Evolutionary conservation across 2,888 invertebrate species (phyloP), one percentile per base, ranked within the genome.

Genomic region (Pristionchus exspectatus): DNA sequence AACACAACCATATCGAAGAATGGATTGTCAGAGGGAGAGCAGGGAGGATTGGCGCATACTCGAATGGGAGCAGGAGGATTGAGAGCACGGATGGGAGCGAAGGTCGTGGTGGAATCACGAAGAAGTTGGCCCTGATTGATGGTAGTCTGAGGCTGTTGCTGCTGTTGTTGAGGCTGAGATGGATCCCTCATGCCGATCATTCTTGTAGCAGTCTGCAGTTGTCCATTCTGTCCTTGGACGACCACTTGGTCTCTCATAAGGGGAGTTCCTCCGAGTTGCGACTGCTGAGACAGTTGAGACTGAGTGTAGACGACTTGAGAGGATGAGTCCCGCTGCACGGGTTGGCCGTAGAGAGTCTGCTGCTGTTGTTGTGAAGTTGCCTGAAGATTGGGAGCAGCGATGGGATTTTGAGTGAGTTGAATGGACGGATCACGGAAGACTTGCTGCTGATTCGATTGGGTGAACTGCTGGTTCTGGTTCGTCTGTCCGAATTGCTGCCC

Each of bases 21-120:
- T 24, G 83, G 83, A 54, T 50, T 54, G 54, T 50, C 50, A 16
- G 83, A 83, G 33, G 83, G 83, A 10, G 50, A 30, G 33, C 83
- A 83, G 50, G 83, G 83, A 27, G 83, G 83, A 30, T 83, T 83
- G 54, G 83, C 50, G 21, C 83, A 83, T 30, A 83, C 83, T 50
- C 54, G 10, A 50, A 83, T 83, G 3, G 83, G 83, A 9, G 54
- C n/a, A 24, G 83, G 83, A 50, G 83, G 83, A 54, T 83, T 83
- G 10, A 83, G 27, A 10, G 83, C 83, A 18, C 27, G 27, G 14
- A 83, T 83, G 10, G 33, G 27, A 10, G 83, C 83, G 27, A 16
- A 33, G 5, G 33, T 83, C 14, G 74, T 38, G 33, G 74, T 16
- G 1, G 33, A 38, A 18, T 33, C 33, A 14, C 74, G 33, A 10